Conservation (phyloP, 2,113 vertebrate species). For the Dissostichus mawsoni region DNA sequence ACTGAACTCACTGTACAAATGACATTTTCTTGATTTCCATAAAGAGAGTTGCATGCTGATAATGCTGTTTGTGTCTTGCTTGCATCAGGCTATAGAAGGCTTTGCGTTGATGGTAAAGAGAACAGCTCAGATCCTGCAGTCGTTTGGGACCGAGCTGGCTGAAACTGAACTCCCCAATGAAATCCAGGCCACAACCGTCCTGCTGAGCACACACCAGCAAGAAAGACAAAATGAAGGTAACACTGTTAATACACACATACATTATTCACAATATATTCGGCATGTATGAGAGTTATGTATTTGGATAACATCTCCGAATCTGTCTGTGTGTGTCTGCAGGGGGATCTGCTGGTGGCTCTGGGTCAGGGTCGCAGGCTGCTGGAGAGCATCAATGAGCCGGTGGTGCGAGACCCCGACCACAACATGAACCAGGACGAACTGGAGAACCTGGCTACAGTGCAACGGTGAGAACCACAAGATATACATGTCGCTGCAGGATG, state of each 20-base stretch:
- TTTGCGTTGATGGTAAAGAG: conserved; percentile 97
- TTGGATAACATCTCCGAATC: background rate
- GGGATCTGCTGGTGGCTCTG: conserved; percentile 88
- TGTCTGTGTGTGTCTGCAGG: conserved; percentile 79
- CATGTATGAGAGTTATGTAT: background rate
- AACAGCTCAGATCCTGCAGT: conserved; percentile 94
- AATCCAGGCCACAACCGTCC: conserved; percentile 87
- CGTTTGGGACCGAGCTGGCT: conserved; percentile 94
- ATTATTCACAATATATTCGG: background rate
- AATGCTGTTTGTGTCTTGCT: conserved; percentile 17
- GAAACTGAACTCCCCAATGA: conserved; percentile 96
- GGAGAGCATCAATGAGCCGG: conserved; percentile 88
- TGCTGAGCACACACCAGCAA: conserved; percentile 90
- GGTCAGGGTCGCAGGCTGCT: conserved; percentile 88
- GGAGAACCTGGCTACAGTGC: conserved; percentile 93
- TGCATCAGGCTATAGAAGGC: conserved; percentile 92
- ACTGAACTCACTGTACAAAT: background rate
- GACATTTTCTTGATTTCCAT: background rate
- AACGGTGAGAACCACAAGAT: conserved; percentile 76
- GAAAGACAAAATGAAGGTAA: conserved; percentile 93
- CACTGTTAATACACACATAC: background rate
- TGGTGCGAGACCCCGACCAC: conserved; percentile 85
- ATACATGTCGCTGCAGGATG: background rate
- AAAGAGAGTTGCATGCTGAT: background rate
- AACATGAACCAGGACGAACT: conserved; percentile 93